Percentiles rank a stretch among this genome's conserved stretches.
Conservation (phyloP, 2,113 vertebrate species). For the Ptyas mucosa region DNA sequence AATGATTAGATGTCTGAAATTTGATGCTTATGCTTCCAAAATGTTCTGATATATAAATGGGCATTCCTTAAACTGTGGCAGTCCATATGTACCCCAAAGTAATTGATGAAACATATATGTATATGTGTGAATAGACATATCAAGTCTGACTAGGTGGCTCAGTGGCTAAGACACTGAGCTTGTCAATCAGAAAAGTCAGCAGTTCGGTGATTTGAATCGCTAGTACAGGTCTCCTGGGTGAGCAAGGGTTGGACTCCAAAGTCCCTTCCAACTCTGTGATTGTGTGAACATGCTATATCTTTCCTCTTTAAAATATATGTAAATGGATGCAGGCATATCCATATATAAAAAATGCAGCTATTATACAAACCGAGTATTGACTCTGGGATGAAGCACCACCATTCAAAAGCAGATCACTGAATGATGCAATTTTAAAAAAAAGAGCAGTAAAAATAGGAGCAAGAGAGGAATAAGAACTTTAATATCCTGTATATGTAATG, state of each 20-base stretch:
- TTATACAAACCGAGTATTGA: slow-evolving; percentile 53
- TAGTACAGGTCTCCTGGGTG: no score
- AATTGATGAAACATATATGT: background rate
- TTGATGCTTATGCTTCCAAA: background rate
- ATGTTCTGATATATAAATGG: background rate
- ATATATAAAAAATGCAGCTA: slow-evolving; percentile 32
- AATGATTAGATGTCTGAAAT: background rate
- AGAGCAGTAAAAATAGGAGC: background rate
- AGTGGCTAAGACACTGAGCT: no score
- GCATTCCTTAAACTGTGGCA: background rate
- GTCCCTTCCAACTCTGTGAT: no score
- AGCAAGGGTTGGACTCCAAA: no score
- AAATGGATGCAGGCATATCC: no score
- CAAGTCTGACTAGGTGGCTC: no score
- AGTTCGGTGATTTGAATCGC: no score
- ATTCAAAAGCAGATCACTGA: slow-evolving; percentile 57
- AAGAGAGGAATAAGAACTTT: slow-evolving; percentile 42
- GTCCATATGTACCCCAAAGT: background rate
- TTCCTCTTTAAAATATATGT: background rate
- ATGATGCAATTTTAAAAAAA: slow-evolving; percentile 52
- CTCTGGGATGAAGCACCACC: slow-evolving; percentile 44
- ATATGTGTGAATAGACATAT: background rate
- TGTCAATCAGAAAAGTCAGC: no score
- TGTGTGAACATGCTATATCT: background rate
- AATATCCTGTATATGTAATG: slow-evolving; percentile 53